phyloP scores from a whole-genome alignment of 1,140 invertebrate genomes.

The Brachionus manjavacas region DNA sequence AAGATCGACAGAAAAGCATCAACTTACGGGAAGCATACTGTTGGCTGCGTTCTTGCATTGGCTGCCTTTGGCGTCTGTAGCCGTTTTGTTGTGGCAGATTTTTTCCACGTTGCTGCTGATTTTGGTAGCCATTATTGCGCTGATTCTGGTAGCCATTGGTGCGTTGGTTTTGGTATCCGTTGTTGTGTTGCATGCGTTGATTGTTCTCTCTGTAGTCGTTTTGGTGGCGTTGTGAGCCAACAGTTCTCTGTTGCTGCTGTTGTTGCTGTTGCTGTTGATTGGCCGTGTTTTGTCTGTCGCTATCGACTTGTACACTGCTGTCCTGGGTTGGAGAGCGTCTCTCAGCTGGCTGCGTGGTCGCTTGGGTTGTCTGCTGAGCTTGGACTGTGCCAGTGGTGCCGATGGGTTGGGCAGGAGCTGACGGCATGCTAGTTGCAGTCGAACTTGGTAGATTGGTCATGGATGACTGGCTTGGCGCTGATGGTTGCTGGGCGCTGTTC shows the following conservation, averaged over 20 bases:
- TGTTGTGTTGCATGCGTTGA: constrained; percentile 8
- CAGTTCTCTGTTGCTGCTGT: background rate
- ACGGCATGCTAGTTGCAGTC: background rate
- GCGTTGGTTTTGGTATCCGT: constrained; percentile 2
- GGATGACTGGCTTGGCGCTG: background rate
- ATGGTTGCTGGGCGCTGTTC: constrained; percentile 8
- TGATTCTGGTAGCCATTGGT: constrained; percentile 33
- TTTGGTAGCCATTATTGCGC: constrained; percentile 10
- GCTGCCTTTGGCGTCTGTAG: constrained; percentile 22
- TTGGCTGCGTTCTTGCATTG: constrained; percentile 15
- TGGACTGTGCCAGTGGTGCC: background rate
- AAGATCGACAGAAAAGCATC: background rate
- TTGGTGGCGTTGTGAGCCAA: background rate
- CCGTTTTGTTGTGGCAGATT: constrained; percentile 1
- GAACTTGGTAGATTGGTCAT: constrained; percentile 11
- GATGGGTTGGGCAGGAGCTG: constrained; percentile 15
- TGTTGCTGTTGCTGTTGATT: background rate
- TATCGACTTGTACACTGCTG: constrained; percentile 40
- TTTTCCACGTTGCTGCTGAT: background rate
- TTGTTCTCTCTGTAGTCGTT: background rate
- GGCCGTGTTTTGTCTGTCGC: background rate
- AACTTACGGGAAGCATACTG: constrained; percentile 10
- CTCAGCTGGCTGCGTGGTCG: background rate
- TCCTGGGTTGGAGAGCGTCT: constrained; percentile 38
- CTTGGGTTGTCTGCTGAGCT: background rate